Evolutionary conservation across 2,113 vertebrate species (phyloP).

Genomic region (Silurus meridionalis): DNA sequence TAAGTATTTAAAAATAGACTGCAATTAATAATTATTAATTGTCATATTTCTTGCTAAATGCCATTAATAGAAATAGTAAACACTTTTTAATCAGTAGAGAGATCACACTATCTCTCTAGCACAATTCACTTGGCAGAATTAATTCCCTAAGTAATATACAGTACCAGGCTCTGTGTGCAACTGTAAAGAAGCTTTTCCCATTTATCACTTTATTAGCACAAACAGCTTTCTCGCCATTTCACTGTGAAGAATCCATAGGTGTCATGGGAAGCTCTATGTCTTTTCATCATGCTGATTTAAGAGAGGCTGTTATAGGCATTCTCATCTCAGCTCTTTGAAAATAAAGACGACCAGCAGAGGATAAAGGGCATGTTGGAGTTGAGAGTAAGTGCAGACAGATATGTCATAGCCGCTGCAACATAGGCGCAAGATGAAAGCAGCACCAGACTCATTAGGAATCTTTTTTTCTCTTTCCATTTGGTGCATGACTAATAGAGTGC

Average conservation of each 20-base stretch:
- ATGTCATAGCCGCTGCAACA: slow-evolving; percentile 48
- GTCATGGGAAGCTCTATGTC: slow-evolving; percentile 7
- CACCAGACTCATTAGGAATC: slow-evolving; percentile 45
- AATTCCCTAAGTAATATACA: not conserved
- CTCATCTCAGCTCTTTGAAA: slow-evolving; percentile 41
- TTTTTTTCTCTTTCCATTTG: slow-evolving; percentile 38
- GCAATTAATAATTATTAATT: not conserved
- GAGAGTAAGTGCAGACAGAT: slow-evolving; percentile 39
- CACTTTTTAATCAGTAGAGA: not conserved
- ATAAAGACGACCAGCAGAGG: slow-evolving; percentile 24
- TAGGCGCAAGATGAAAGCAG: slow-evolving; percentile 39
- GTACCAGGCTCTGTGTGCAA: not conserved
- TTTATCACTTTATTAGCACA: slow-evolving; percentile 14
- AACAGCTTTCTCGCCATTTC: not conserved
- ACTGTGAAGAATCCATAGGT: slow-evolving; percentile 16
- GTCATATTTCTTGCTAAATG: not conserved
- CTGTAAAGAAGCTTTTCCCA: slow-evolving; percentile 6
- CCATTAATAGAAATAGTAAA: not conserved
- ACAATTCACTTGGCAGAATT: slow-evolving; percentile 6
- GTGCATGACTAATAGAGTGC: slow-evolving; percentile 50
- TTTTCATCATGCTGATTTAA: slow-evolving; percentile 43
- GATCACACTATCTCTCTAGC: not conserved
- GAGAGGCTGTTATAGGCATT: slow-evolving; percentile 21
- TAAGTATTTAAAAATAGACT: not conserved
- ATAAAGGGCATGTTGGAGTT: slow-evolving; percentile 31